phyloP scores from a whole-genome alignment of 2,113 vertebrate species.

The Glareola pratincola region DNA sequence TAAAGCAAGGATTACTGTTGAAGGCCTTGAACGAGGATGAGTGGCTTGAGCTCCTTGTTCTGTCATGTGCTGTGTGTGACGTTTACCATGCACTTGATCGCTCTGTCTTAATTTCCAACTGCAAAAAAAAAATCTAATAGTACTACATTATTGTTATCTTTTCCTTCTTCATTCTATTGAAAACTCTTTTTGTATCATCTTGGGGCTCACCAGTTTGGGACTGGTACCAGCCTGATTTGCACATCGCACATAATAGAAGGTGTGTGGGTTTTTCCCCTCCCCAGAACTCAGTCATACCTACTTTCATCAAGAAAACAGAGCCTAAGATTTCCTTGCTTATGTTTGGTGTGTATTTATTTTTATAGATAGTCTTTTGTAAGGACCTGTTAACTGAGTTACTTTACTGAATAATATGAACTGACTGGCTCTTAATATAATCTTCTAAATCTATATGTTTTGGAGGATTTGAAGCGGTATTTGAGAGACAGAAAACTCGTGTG shows the following conservation, averaged over 20 bases:
- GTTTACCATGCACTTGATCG: background rate
- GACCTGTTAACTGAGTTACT: background rate
- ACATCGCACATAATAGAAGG: accelerated
- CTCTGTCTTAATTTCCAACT: background rate
- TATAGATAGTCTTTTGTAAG: background rate
- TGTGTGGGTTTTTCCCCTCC: background rate
- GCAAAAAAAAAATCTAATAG: background rate
- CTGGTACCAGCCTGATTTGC: background rate
- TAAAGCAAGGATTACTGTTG: background rate
- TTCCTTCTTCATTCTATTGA: background rate
- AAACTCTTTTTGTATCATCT: background rate
- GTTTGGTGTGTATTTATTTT: background rate
- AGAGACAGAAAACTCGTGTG: background rate
- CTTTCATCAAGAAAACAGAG: background rate
- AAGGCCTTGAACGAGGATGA: background rate
- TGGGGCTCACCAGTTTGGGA: background rate
- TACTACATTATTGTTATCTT: accelerated
- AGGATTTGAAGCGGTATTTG: background rate
- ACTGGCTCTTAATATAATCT: background rate
- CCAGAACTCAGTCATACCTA: background rate
- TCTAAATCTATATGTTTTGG: background rate
- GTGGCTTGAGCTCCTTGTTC: background rate
- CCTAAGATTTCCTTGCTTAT: background rate
- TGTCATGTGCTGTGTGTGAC: background rate
- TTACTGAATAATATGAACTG: background rate